Evolutionary conservation across 2,797 vertebrate species (phyloP), one percentile per base, ranked within the genome.

Genomic region (Holocentrus rufus): DNA sequence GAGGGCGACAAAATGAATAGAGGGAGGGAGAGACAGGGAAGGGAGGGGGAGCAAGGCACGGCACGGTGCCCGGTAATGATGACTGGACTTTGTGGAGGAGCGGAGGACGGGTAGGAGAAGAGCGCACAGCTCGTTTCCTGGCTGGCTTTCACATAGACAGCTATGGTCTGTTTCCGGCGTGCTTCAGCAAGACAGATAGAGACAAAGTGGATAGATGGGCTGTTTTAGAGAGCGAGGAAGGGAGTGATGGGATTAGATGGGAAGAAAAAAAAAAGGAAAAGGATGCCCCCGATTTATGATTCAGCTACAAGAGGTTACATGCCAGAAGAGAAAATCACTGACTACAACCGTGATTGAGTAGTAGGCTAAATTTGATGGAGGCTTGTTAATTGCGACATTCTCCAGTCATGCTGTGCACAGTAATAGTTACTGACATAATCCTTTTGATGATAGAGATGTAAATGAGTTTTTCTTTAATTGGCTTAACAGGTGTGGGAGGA

Each of bases 11-110:
- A 59, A 65, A 39, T 77, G 75, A 72, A 64, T 11, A 36, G 22
- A 63, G 34, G 34, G 50, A 87, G 72, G 77, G 68, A 82, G 65
- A 79, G 69, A 42, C 50, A 44, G 74, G 58, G 66, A 71, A 53
- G 77, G 88, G 84, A 69, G 76, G 78, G 69, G 77, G 84, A 69
- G 74, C 55, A 86, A 76, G 54, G 53, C 65, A 68, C 74, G 89
- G 91, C 90, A 89, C 56, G 54, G 68, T 74, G 90, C 92, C 91
- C 88, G 81, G 76, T 89, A 84, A 87, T 88, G 91, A 92, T 92
- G 93, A 93, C 89, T 91, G 89, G 63, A 82, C 63, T 80, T 53
- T 74, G 91, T 92, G 90, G 90, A 93, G 88, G 89, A 91, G 82
- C 84, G 76, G 72, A 89, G 88, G 79, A 84, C 60, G 87, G 85